Percentiles rank a stretch among this genome's conserved stretches.
These are phyloP conservation scores for Galeopterus variegatus DNA, from an alignment of 2,113 vertebrate species.

Conservation along the genomic window DNA sequence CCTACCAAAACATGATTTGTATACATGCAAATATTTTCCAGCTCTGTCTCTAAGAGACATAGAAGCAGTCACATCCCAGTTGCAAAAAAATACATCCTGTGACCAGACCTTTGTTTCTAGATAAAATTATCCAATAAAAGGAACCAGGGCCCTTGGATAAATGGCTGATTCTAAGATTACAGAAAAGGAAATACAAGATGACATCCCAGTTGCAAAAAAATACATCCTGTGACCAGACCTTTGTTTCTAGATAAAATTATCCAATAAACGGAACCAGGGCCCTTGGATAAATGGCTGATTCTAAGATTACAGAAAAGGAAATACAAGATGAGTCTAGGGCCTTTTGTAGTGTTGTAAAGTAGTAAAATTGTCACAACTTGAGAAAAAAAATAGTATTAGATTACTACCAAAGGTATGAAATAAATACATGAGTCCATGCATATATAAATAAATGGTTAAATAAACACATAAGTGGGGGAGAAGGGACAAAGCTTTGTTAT, in stretches of 20 bases:
- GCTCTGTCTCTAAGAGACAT: background rate
- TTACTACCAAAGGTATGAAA: too few relatives aligned
- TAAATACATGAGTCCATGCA: too few relatives aligned
- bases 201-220: background rate
- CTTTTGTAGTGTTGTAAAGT: too few relatives aligned
- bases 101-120: background rate
- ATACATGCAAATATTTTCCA: background rate
- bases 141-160: background rate
- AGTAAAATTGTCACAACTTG: too few relatives aligned
- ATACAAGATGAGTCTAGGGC: too few relatives aligned
- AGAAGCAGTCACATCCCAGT: background rate
- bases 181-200: too few relatives aligned
- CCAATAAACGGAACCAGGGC: background rate
- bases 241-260: background rate
- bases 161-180: background rate
- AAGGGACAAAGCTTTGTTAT: background rate
- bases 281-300: background rate
- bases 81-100: background rate
- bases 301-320: background rate
- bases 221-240: background rate
- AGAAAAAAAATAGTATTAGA: too few relatives aligned
- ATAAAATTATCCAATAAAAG: too few relatives aligned
- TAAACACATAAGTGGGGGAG: background rate
- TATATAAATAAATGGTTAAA: too few relatives aligned
- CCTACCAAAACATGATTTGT: background rate